Conservation (phyloP, 2,888 invertebrate genomes). For the Rhaphigaster nebulosa region DNA sequence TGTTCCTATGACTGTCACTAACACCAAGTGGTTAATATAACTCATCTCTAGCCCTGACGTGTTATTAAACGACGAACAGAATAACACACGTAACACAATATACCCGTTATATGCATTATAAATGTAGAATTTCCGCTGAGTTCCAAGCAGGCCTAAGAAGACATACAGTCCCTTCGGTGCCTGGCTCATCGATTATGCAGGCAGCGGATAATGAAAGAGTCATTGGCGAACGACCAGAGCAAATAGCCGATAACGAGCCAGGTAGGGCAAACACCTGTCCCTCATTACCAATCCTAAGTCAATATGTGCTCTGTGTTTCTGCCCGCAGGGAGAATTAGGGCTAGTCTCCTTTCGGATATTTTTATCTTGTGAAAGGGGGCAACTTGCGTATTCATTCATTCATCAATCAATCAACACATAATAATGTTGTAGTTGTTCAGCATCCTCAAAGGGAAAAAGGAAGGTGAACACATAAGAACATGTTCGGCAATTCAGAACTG, state of each 20-base stretch:
- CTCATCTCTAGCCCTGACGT: too few species aligned
- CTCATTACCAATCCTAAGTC: constrained; percentile 30
- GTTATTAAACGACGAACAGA: too few species aligned
- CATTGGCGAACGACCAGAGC: constrained; percentile 3
- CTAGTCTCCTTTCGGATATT: not conserved
- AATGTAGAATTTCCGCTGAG: too few species aligned
- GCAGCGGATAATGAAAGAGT: not conserved
- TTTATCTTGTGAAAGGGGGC: not conserved
- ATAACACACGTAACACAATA: too few species aligned
- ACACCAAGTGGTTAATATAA: too few species aligned
- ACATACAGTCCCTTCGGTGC: not conserved
- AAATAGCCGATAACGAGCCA: constrained; percentile 7
- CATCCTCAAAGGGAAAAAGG: too few species aligned
- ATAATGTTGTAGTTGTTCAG: not conserved
- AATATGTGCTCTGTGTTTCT: not conserved
- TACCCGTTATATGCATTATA: too few species aligned
- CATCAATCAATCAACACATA: not conserved
- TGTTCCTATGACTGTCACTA: too few species aligned
- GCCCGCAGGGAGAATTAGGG: not conserved
- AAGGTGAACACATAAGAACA: too few species aligned
- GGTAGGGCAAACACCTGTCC: constrained; percentile 9
- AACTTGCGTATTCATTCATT: not conserved
- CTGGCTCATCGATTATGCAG: not conserved
- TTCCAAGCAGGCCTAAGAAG: too few species aligned
- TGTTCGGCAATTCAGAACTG: too few species aligned